Base-by-base conservation (phyloP, 2,888 invertebrate genomes). In the Caenorhabditis sulstoni region DNA sequence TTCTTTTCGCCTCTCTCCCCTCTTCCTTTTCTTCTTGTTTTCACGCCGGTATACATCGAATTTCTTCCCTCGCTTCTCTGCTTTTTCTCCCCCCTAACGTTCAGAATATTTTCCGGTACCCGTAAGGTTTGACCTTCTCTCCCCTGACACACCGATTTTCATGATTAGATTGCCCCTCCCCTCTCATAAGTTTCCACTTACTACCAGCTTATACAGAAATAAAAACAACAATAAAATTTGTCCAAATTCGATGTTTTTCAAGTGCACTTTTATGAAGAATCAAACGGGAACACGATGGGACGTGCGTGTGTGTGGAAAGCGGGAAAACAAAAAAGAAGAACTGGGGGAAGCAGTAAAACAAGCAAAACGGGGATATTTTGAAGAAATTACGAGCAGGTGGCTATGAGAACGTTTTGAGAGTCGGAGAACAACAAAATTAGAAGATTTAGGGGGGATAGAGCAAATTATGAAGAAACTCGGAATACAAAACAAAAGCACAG, bases 371-470 rank as follows among this genome's bases (percentile, higher is more conserved):
- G 52, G 50, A 61, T 37, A 65, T 39, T 20, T 5, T 35, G 45
- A 7, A 22, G 41, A 65, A 18, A 65, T 75, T 75, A 75, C 61
- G 61, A 66, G 66, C 47, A 55, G 55, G 57, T 53, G 45, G 53
- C 62, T 62, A 61, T 66, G 73, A 78, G 61, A 78, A 78, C 66
- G 61, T 62, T 67, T 70, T 50, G 55, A 77, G 37, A 35, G 49
- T 50, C 55, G 59, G 52, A 47, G 58, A 50, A 44, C 37, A 49
- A 45, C 41, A 22, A 59, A 68, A 41, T 29, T 5, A 29, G 29
- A 29, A 29, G 7, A 29, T 29, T 41, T 18, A 52, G 29, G 18
- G 50, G 20, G 39, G 22, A 35, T 39, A 29, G 39, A 23, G 22
- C 39, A 67, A 68, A 52, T 53, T 39, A 45, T 35, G 22, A 57